phyloP scores from a whole-genome alignment of 2,113 vertebrate species.

The Odontesthes bonariensis region DNA sequence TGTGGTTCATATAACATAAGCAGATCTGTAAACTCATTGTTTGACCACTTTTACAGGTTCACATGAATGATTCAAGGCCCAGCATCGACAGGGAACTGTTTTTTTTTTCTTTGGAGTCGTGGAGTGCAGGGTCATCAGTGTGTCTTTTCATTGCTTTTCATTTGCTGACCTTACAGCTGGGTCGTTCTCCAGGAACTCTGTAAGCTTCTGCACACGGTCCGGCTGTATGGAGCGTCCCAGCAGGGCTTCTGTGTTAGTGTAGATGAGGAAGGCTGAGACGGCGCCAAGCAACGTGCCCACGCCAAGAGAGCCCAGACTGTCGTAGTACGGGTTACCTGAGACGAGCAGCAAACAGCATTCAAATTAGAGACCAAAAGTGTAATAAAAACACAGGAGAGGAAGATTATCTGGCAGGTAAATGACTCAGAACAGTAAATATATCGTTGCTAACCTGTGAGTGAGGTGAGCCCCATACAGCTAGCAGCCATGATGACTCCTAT shows the following conservation, averaged over 20 bases:
- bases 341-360: background rate
- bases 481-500: constrained; percentile 92
- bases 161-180: constrained; percentile 91
- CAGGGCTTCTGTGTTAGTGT: constrained; percentile 96
- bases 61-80: background rate
- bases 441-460: constrained; percentile 87
- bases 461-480: constrained; percentile 96
- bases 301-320: constrained; percentile 94
- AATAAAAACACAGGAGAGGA: background rate
- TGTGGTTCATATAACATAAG: background rate
- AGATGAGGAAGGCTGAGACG: constrained; percentile 97
- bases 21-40: background rate
- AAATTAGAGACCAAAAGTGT: background rate
- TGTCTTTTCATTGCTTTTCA: background rate
- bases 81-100: too few species aligned
- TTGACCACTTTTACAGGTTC: background rate
- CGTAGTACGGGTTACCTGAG: constrained; percentile 91
- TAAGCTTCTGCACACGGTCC: constrained; percentile 94
- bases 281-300: constrained; percentile 92
- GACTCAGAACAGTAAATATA: background rate
- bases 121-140: background rate
- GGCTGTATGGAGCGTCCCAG: constrained; percentile 95
- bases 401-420: background rate
- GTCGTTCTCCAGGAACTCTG: constrained; percentile 94
- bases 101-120: too few species aligned